Base-by-base conservation (phyloP, 2,888 invertebrate species). In the Tricholauxania praeusta region DNA sequence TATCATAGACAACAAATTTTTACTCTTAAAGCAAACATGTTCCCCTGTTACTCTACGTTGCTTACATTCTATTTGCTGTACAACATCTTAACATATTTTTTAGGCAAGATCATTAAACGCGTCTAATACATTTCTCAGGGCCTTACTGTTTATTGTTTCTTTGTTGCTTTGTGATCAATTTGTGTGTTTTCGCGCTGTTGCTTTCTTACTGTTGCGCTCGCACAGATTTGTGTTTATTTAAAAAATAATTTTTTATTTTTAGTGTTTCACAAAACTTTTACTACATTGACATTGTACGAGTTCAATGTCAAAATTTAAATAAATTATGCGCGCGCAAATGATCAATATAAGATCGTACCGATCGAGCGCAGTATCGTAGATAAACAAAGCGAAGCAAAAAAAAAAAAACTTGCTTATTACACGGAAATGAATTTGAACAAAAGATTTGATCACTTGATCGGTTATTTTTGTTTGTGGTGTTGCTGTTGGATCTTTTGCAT, bases 301-400 rank as follows among this genome's bases (percentile, higher is more conserved):
- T 82, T 84, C 84, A 85, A 82, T 84, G 85, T 80, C 84, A 84
- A 79, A 78, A 83, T 82, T 82, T 80, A 79, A 79, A 79, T 82
- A 71, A 82, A 83, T 80, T 81, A 83, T 82, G 82, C 81, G 80
- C 80, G 78, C 68, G 52, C 59, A 69, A 28, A 76, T 67, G 74
- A 62, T 10, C 17, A n/a, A 22, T 57, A 19, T n/a, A n/a, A 55
- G 48, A 15, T 48, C 65, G 22, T 14, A 28, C n/a, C 14, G 14
- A 19, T 17, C 57, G 17, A 60, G 7, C 60, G 28, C 39, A 53
- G 12, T 69, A 59, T 59, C 55, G 57, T 47, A 17, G 14, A 51
- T 8, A 65, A 62, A 47, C 71, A 47, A 22, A 68, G n/a, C 28
- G 39, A 73, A 77, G 73, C 77, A 77, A 78, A 77, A 78, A 77